Percentiles rank a stretch among this genome's conserved stretches.
phyloP scores from a whole-genome alignment of 1,140 invertebrate species.

The Acromyrmex echinatior region DNA sequence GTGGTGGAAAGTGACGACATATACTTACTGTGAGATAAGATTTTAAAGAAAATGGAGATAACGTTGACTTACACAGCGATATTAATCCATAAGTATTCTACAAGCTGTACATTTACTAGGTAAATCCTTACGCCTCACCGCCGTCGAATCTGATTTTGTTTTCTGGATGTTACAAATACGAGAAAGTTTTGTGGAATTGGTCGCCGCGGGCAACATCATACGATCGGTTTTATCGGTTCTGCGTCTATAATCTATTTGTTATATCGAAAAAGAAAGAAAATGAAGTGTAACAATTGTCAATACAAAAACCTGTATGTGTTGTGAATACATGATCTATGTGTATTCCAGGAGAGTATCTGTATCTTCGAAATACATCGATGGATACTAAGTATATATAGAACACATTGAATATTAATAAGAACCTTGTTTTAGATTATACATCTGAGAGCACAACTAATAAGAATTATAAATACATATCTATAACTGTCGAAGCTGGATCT shows the following conservation, averaged over 20 bases:
- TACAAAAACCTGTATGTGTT: not conserved
- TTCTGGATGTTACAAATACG: conserved; percentile 20
- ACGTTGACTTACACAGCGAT: not conserved
- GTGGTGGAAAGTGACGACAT: not conserved
- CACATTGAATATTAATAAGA: conserved; percentile 17
- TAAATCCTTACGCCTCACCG: conserved; percentile 17
- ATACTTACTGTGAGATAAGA: not conserved
- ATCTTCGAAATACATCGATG: conserved; percentile 43
- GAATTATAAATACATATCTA: no score
- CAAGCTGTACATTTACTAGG: conserved; percentile 3
- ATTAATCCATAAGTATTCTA: conserved; percentile 3
- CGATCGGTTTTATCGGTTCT: conserved; percentile 9
- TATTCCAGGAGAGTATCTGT: conserved; percentile 22
- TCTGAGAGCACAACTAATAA: no score
- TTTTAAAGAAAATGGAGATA: not conserved
- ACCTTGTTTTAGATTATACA: not conserved
- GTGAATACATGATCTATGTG: not conserved
- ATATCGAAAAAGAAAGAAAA: not conserved
- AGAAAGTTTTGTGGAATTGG: conserved; percentile 19
- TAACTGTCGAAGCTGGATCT: no score
- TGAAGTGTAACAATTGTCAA: not conserved
- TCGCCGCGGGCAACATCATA: conserved; percentile 28
- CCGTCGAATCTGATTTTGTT: not conserved
- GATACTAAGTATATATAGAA: conserved; percentile 46
- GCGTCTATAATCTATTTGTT: conserved; percentile 15